phyloP scores from a whole-genome alignment of 2,888 invertebrate species.

The Polydrusus cervinus region DNA sequence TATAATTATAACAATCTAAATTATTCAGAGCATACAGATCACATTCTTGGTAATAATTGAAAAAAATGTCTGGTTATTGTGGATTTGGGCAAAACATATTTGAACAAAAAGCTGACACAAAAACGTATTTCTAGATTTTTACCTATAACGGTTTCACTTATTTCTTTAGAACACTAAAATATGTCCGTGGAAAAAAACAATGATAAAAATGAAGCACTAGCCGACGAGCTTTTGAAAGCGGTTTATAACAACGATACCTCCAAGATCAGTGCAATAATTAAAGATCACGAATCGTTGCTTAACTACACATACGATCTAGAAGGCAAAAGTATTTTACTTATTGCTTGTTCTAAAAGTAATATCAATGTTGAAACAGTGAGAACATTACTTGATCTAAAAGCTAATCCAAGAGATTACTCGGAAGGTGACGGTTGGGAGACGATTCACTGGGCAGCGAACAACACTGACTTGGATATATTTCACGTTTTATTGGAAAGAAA shows the following conservation, averaged over 20 bases:
- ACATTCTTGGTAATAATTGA: too few species aligned
- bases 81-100: too few species aligned
- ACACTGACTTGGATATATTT: slow-evolving; percentile 71
- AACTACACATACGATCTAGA: slow-evolving; percentile 75
- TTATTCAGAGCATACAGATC: too few species aligned
- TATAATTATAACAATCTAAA: too few species aligned
- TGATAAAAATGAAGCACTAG: slow-evolving; percentile 53
- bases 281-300: slow-evolving; percentile 72
- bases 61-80: too few species aligned
- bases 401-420: slow-evolving; percentile 75
- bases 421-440: slow-evolving; percentile 75
- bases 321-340: slow-evolving; percentile 71
- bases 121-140: too few species aligned
- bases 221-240: slow-evolving; percentile 71
- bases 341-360: slow-evolving; percentile 75
- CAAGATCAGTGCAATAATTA: slow-evolving; percentile 73
- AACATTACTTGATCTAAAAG: slow-evolving; percentile 76
- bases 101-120: too few species aligned
- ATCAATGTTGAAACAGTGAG: slow-evolving; percentile 75
- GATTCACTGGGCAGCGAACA: slow-evolving; percentile 78
- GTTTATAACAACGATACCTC: slow-evolving; percentile 73
- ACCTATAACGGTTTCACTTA: too few species aligned
- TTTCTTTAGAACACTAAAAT: too few species aligned
- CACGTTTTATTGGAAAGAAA: slow-evolving; percentile 70
- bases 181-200: too few species aligned